Percentiles rank a stretch among this genome's conserved stretches.
These are phyloP conservation scores for Sandelia bainsii DNA, from an alignment of 2,797 vertebrate species.

Conservation along the genomic window DNA sequence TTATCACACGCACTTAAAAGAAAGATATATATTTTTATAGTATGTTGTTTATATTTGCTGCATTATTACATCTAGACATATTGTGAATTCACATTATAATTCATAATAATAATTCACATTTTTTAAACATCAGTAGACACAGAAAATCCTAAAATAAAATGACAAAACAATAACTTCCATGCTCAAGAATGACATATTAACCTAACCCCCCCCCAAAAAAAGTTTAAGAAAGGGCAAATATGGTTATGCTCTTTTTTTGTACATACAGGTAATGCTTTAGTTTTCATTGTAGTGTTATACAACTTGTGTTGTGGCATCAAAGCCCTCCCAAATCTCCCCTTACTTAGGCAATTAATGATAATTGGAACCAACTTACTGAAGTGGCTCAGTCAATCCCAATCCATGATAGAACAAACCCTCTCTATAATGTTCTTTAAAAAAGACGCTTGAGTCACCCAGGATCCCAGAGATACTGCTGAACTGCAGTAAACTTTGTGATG, in stretches of 20 bases:
- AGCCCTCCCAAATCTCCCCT: slow-evolving; percentile 19
- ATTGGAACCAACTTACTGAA: slow-evolving; percentile 17
- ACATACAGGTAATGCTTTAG: neutral
- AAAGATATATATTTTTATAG: too few relatives aligned
- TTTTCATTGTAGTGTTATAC: too few relatives aligned
- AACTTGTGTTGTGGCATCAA: slow-evolving; percentile 9
- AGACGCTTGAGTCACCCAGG: neutral
- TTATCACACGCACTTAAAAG: too few relatives aligned
- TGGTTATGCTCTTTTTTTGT: neutral
- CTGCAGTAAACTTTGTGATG: slow-evolving; percentile 1
- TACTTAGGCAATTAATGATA: slow-evolving; percentile 24
- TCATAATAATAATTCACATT: too few relatives aligned
- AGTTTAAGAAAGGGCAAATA: neutral
- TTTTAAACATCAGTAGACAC: too few relatives aligned
- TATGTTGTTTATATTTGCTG: too few relatives aligned
- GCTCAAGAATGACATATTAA: neutral
- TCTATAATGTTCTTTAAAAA: slow-evolving; percentile 10
- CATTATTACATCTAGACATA: too few relatives aligned
- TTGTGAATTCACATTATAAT: too few relatives aligned
- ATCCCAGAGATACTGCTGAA: neutral
- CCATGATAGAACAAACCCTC: slow-evolving; percentile 3
- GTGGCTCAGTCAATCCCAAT: slow-evolving; percentile 19
- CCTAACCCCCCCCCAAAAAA: neutral
- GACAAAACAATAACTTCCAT: neutral
- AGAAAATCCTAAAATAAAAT: neutral